Evolutionary conservation across 1,140 invertebrate genomes (phyloP), one percentile per base, ranked within the genome.

Genomic region (Lordiphosa stackelbergi): DNA sequence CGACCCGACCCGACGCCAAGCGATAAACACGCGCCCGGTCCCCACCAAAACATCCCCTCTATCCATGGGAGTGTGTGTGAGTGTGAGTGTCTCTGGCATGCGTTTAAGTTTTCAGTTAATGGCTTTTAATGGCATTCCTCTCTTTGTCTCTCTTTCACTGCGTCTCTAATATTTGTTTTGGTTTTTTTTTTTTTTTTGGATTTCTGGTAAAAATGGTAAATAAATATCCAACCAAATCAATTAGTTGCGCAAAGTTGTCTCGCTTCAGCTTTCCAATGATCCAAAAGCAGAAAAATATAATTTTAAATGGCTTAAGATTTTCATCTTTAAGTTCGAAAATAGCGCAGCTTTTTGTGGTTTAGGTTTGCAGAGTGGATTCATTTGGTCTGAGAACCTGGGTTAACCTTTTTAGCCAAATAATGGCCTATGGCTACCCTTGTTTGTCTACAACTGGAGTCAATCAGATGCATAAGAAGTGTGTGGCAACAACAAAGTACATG

Each of bases 101-200:
- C 75, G 75, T 83, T 81, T 81, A 81, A 81, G 75, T 81, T 83
- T 81, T 75, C 72, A 81, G 75, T 81, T 81, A 81, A 81, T 81
- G 77, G 75, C 75, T 81, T 81, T 81, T 81, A 81, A 81, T 81
- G 75, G 75, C 75, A 64, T 68, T 68, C 60, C 65, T 51, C 58
- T 53, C 51, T 53, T 45, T 58, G 37, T 45, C 22, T 19, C 9
- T 36, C 12, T 48, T 7, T 16, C 1, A 34, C 10, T 43, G 11
- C 57, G 48, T 38, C 19, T 56, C 38, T 42, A 36, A 34, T 46
- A 41, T 54, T 69, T 73, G 53, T 49, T 66, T 58, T 9, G 37
- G 49, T 31, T 40, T 8, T 22, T 42, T n/a, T n/a, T n/a, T n/a
- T 40, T 56, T 59, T 28, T 59, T 58, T 66, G 56, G 37, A 34